These are phyloP conservation scores for Spizaetus ornatus DNA, from an alignment of 2,113 vertebrate species.

Conservation along the genomic window DNA sequence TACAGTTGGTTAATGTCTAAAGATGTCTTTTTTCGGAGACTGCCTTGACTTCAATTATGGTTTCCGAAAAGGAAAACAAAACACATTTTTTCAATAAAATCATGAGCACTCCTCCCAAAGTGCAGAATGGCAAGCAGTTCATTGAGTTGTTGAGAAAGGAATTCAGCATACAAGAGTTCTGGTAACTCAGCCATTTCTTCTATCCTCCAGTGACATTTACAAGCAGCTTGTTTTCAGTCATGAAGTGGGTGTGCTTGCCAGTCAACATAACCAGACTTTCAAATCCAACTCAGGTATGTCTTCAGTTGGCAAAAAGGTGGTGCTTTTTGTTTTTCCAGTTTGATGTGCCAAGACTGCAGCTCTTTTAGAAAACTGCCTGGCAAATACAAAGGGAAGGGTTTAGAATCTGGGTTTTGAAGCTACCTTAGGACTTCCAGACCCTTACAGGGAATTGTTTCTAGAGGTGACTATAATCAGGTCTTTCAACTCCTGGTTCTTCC, in stretches of 20 bases:
- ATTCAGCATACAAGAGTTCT: conserved; percentile 8
- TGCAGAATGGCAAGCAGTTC: conserved; percentile 22
- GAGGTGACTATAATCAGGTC: not conserved
- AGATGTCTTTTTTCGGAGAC: conserved; percentile 18
- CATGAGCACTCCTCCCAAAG: conserved; percentile 18
- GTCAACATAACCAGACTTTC: not conserved
- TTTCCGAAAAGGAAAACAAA: conserved; percentile 26
- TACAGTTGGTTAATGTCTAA: not conserved
- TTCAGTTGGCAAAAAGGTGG: not conserved
- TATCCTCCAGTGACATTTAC: conserved; percentile 14
- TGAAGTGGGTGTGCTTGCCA: not conserved
- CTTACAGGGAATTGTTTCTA: not conserved
- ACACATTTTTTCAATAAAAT: conserved; percentile 55
- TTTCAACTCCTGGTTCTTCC: not conserved
- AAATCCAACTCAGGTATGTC: not conserved
- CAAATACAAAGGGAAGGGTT: not conserved
- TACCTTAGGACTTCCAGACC: not conserved
- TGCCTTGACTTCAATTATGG: conserved; percentile 1
- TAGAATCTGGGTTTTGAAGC: not conserved
- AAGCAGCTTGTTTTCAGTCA: conserved; percentile 10
- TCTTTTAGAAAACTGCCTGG: not conserved
- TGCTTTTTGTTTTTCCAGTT: not conserved
- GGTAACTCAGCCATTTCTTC: conserved; percentile 33
- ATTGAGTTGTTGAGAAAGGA: conserved; percentile 46
- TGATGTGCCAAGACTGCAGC: not conserved